phyloP scores from a whole-genome alignment of 2,113 vertebrate genomes.

The Melanerpes aurifrons region DNA sequence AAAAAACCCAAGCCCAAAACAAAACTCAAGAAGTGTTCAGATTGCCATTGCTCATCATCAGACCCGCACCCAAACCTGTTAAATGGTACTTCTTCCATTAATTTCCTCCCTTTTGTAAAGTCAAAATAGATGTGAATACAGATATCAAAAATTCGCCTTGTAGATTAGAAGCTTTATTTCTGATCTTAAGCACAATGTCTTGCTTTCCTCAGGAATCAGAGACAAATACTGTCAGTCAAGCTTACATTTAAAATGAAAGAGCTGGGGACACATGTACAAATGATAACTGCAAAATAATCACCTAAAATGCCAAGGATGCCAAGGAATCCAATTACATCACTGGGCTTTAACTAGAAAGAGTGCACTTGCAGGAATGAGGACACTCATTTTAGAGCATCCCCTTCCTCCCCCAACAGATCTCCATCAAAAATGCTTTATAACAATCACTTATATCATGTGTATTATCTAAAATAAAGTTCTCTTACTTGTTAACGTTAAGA shows the following conservation, averaged over 20 bases:
- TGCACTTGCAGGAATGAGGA: background rate
- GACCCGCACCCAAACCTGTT: background rate
- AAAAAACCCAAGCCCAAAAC: background rate
- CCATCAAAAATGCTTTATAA: slow-evolving; percentile 2
- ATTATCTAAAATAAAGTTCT: background rate
- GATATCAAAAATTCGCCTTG: background rate
- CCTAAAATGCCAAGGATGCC: slow-evolving; percentile 19
- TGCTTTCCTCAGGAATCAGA: background rate
- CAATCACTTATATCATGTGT: background rate
- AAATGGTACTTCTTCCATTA: background rate
- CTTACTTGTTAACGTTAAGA: background rate
- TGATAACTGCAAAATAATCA: background rate
- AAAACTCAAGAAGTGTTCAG: background rate
- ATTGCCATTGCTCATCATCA: background rate
- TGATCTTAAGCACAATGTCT: background rate
- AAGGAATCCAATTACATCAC: background rate
- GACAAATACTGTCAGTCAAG: background rate
- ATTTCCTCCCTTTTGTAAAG: background rate
- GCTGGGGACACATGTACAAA: background rate
- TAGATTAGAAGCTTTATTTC: background rate
- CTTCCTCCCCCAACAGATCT: background rate
- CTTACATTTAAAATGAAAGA: background rate
- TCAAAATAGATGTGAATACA: background rate
- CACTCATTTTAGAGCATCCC: background rate
- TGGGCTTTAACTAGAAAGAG: background rate